These are phyloP conservation scores for Ornithorhynchus anatinus DNA, from an alignment of 2,113 vertebrate genomes.

Conservation along the genomic window DNA sequence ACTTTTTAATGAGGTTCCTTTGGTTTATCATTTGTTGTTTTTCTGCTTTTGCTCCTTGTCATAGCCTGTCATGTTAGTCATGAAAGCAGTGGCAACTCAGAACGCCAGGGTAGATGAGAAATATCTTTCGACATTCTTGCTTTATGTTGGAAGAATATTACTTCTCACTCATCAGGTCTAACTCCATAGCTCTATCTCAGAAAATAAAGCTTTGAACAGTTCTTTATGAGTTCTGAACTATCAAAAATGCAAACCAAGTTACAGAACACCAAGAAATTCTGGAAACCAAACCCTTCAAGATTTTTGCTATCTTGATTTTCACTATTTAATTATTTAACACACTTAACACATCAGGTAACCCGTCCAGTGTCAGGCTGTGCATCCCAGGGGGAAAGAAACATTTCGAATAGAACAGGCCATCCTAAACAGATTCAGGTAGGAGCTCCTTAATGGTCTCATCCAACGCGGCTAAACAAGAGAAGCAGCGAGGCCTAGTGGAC, in stretches of 20 bases:
- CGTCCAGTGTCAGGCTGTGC: too few species aligned
- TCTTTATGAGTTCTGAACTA: constrained; percentile 21
- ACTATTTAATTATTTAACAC: too few species aligned
- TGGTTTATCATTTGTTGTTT: not conserved
- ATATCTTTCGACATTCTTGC: constrained; percentile 2
- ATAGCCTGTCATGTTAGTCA: not conserved
- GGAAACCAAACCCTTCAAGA: not conserved
- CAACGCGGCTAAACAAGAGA: too few species aligned
- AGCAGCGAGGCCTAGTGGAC: too few species aligned
- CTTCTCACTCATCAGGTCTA: not conserved
- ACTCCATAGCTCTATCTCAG: not conserved
- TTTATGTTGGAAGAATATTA: constrained; percentile 16
- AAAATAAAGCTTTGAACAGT: not conserved
- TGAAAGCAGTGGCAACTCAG: too few species aligned
- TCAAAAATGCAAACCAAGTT: constrained; percentile 27
- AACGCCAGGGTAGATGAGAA: too few species aligned
- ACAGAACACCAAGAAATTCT: not conserved
- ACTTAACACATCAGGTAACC: too few species aligned
- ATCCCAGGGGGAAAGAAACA: too few species aligned
- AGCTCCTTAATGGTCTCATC: too few species aligned
- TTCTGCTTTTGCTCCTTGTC: not conserved
- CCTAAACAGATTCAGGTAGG: too few species aligned
- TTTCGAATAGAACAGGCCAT: too few species aligned
- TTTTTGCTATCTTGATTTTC: not conserved
- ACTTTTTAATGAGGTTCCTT: not conserved